phyloP scores from a whole-genome alignment of 1,140 invertebrate genomes.

The Heliconius eleuchia region DNA sequence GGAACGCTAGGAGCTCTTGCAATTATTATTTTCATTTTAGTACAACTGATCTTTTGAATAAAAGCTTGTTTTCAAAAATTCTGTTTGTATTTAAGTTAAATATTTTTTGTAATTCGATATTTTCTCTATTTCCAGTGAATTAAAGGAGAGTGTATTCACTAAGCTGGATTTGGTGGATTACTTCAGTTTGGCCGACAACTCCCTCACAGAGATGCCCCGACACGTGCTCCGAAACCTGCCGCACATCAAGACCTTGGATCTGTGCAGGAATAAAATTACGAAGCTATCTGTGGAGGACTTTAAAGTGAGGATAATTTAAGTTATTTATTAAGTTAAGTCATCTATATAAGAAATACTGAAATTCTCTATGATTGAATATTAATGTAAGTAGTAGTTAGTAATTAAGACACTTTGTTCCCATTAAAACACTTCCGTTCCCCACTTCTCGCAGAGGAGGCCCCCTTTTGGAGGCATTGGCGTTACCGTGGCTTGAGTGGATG shows the following conservation, averaged over 20 bases:
- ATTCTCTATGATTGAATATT: too few relatives aligned
- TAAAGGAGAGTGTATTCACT: conserved; percentile 86
- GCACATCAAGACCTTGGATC: conserved; percentile 86
- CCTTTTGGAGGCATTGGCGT: too few relatives aligned
- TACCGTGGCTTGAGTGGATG: too few relatives aligned
- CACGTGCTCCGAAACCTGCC: conserved; percentile 87
- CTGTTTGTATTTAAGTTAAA: too few relatives aligned
- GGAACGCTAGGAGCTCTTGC: too few relatives aligned
- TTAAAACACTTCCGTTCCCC: too few relatives aligned
- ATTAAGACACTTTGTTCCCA: too few relatives aligned
- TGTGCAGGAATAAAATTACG: conserved; percentile 86
- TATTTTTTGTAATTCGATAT: neutral
- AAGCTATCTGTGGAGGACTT: conserved; percentile 72
- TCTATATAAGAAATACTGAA: neutral
- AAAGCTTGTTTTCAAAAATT: too few relatives aligned
- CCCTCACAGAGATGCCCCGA: conserved; percentile 85
- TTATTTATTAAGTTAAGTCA: neutral
- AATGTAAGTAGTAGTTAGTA: too few relatives aligned
- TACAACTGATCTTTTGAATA: too few relatives aligned
- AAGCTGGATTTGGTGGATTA: conserved; percentile 86
- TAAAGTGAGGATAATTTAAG: conserved; percentile 49
- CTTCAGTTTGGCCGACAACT: conserved; percentile 88
- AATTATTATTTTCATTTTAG: too few relatives aligned
- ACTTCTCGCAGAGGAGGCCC: too few relatives aligned
- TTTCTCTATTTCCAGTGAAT: conserved; percentile 79